These are phyloP conservation scores for Parus major DNA, from an alignment of 2,113 vertebrate species.

Conservation along the genomic window DNA sequence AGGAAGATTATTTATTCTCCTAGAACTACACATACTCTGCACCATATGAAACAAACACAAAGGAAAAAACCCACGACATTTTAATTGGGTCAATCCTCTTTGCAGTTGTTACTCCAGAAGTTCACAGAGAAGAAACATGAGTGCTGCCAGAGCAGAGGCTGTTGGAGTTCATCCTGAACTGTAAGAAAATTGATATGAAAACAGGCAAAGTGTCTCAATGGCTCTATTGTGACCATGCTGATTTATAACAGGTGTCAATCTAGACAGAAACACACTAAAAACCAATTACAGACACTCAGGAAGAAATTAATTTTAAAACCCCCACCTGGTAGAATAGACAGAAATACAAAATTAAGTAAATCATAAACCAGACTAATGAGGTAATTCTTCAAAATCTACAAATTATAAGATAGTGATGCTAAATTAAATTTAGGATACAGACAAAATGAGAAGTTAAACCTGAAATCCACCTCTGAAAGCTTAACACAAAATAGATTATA, in stretches of 20 bases:
- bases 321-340: neutral
- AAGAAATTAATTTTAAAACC: neutral
- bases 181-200: neutral
- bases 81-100: neutral
- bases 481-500: neutral
- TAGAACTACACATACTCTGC: neutral
- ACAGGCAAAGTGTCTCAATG: neutral
- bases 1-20: neutral
- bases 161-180: neutral
- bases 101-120: neutral
- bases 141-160: neutral
- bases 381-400: neutral
- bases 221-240: neutral
- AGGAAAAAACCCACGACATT: neutral
- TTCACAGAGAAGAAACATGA: neutral
- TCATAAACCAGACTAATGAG: neutral
- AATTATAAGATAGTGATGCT: neutral
- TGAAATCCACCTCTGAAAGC: neutral
- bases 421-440: neutral
- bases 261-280: neutral
- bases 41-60: neutral
- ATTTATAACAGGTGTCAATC: neutral
- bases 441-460: neutral
- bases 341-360: neutral
- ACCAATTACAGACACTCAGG: neutral